These are phyloP conservation scores for Sclerodermus sp. DNA, from an alignment of 2,888 invertebrate genomes.

Conservation along the genomic window DNA sequence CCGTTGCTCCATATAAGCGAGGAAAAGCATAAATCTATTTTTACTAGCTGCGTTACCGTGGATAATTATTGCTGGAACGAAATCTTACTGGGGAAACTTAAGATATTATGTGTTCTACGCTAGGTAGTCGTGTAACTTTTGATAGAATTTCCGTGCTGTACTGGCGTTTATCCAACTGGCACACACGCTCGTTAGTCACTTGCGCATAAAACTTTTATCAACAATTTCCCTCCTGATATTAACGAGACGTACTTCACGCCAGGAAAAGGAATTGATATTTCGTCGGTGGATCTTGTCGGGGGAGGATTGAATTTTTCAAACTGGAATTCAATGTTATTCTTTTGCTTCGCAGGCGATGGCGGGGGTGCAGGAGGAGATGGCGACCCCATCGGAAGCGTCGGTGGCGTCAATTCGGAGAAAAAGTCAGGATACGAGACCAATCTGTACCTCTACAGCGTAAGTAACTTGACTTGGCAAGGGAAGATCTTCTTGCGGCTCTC, in stretches of 20 bases:
- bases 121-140: conserved; percentile 8
- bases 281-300: too few species aligned
- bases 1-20: not conserved
- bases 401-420: conserved; percentile 71
- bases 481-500: too few species aligned
- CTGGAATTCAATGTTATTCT: too few species aligned
- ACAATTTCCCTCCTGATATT: conserved; percentile 4
- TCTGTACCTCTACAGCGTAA: conserved; percentile 81
- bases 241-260: too few species aligned
- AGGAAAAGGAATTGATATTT: too few species aligned
- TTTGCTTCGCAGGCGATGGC: conserved; percentile 58
- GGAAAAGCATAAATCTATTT: not conserved
- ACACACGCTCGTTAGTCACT: conserved; percentile 22
- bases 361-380: conserved; percentile 72
- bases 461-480: conserved; percentile 47
- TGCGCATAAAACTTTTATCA: conserved; percentile 20
- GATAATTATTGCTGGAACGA: too few species aligned
- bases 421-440: conserved; percentile 78
- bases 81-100: too few species aligned
- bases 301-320: too few species aligned
- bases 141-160: conserved; percentile 13
- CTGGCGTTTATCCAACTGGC: conserved; percentile 24
- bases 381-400: conserved; percentile 58
- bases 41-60: too few species aligned
- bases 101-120: too few species aligned